phyloP scores from a whole-genome alignment of 2,113 vertebrate genomes.

The Cavia aperea region DNA sequence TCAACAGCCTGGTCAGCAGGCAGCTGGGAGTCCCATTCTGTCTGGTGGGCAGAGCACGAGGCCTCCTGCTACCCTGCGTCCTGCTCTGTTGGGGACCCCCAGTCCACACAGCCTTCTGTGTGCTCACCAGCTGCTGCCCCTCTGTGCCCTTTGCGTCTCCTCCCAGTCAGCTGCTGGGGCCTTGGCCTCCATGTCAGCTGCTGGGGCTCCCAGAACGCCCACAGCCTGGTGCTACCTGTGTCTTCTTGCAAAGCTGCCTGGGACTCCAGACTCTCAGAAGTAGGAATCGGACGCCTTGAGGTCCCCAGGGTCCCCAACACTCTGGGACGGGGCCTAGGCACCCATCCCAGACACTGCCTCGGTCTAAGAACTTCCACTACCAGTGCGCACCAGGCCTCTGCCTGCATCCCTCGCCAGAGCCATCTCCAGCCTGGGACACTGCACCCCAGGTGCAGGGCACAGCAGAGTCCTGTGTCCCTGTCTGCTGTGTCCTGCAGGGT shows the following conservation, averaged over 20 bases:
- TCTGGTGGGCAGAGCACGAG: not conserved
- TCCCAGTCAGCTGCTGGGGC: not conserved
- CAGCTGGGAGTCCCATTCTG: not conserved
- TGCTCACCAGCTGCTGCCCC: not conserved
- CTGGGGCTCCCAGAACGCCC: not conserved
- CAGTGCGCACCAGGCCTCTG: not conserved
- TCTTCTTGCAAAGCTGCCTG: not conserved
- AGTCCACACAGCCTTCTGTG: not conserved
- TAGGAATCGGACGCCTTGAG: not conserved
- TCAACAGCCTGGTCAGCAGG: not conserved
- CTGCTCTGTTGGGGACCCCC: fast-evolving
- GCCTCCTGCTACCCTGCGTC: not conserved
- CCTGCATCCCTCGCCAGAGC: not conserved
- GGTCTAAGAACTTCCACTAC: not conserved
- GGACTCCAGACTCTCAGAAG: not conserved
- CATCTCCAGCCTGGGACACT: not conserved
- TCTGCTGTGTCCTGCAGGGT: not conserved
- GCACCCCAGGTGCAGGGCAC: no score
- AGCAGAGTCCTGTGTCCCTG: not conserved
- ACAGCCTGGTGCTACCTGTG: not conserved
- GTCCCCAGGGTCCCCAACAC: not conserved
- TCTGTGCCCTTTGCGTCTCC: not conserved
- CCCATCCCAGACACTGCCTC: not conserved
- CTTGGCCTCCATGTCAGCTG: not conserved
- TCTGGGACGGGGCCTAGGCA: not conserved